Base-by-base conservation (phyloP, 2,113 vertebrate species). In the Crotalus horridus region DNA sequence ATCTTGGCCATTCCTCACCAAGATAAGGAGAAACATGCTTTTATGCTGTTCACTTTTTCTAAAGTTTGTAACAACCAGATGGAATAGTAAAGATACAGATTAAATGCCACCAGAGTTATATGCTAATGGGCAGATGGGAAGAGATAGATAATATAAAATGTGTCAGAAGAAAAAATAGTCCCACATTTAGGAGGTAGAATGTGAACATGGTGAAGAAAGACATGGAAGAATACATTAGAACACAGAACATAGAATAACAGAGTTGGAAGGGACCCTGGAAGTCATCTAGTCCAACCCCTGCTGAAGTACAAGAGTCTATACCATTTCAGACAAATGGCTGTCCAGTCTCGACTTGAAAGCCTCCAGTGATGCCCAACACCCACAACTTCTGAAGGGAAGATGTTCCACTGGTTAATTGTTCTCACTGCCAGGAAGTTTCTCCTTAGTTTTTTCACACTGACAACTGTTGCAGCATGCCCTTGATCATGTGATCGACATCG, bases 91-190 rank as follows among this genome's bases (percentile, higher is more conserved):
- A 96, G 92, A 96, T 95, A 93, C 94, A 94, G 91, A 74, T 95
- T 95, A 96, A 96, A 89, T 93, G 95, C 85, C 59, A 95, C n/a
- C 86, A 95, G 53, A 93, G 96, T 96, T 96, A 89, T 95, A 97
- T 97, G 96, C 92, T 97, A 97, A 97, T 96, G 93, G 92, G 93
- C 97, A 97, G 95, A 96, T 97, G 96, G 95, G 93, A 96, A 95
- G 81, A 95, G 94, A 96, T 96, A 94, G 95, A 96, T 96, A 92
- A 93, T 91, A 95, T 95, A 96, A 96, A 95, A 96, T 12, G 89
- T 96, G 94, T 95, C 96, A 96, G 13, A 69, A 96, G 90, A 95
- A 96, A 92, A 95, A 96, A 95, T 94, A 93, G 86, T 59, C 1
- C 24, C 17, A 4, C 91, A 94, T 91, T 90, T 90, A 24, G 54